Base-by-base conservation (phyloP, 2,113 vertebrate genomes). In the Edolisoma coerulescens region DNA sequence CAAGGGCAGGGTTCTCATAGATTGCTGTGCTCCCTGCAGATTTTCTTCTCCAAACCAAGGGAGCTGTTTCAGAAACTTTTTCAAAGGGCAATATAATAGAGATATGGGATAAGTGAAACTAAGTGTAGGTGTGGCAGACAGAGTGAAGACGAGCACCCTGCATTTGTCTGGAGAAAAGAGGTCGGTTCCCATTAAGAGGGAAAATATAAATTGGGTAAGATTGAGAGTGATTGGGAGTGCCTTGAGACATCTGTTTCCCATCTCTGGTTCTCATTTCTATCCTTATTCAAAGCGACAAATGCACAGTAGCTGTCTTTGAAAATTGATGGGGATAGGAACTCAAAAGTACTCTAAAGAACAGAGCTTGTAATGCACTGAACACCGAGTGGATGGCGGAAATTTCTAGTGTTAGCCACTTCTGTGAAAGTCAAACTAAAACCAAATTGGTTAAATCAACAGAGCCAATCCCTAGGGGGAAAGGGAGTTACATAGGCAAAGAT, bases 201-300 rank as follows among this genome's bases (percentile, higher is more conserved):
- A 64, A 94, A 91, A 91, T 86, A 95, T 93, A 95, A 91, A 95
- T 94, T 84, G 93, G 90, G 53, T 93, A 77, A 52, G 71, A 87
- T 73, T 88, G 79, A 93, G 89, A 92, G 75, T 86, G 83, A 93
- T 81, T 95, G 71, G 87, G 87, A 96, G 90, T 97, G 92, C 92
- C 60, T 71, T 68, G 57, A 88, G 94, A 96, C 97, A 97, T 97
- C 96, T 97, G 96, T 93, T 96, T 97, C 89, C 81, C 84, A 96
- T 97, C 95, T 96, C 94, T 96, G 90, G 84, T 91, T 97, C 79
- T 95, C 89, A 94, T 97, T 97, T 97, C 94, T 95, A 76, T 77
- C 94, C 81, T 97, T 95, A 97, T 95, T 96, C 92, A 96, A 97
- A 97, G 92, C 4, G 67, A 96, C 96, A 96, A 96, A 95, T 87